phyloP scores from a whole-genome alignment of 1,140 invertebrate genomes.

The Drosophila micromelanica region DNA sequence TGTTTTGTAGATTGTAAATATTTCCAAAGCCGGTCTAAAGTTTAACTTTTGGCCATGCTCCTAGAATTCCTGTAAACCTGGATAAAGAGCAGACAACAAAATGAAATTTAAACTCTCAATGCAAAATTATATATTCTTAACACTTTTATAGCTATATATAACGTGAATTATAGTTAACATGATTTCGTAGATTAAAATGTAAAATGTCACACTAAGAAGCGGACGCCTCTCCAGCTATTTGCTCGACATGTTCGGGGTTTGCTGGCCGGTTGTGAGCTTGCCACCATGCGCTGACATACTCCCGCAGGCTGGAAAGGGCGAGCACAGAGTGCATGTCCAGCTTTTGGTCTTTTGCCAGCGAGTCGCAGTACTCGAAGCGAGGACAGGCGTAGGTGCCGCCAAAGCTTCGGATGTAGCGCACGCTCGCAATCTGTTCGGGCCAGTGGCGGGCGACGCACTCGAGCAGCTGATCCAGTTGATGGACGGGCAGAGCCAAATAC shows the following conservation, averaged over 20 bases:
- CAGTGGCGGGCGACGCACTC: slow-evolving; percentile 65
- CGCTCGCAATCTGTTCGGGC: slow-evolving; percentile 46
- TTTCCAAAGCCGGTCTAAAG: no score
- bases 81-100: no score
- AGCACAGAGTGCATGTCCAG: slow-evolving; percentile 51
- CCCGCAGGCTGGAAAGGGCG: slow-evolving; percentile 68
- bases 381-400: slow-evolving; percentile 60
- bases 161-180: neutral
- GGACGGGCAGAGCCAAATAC: slow-evolving; percentile 39
- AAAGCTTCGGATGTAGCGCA: slow-evolving; percentile 59
- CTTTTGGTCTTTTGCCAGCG: slow-evolving; percentile 51
- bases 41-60: no score
- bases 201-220: neutral
- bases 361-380: slow-evolving; percentile 57
- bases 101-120: neutral
- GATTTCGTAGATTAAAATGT: neutral
- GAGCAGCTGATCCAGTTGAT: slow-evolving; percentile 60
- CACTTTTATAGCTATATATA: neutral
- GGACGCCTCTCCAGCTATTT: neutral
- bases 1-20: no score
- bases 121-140: slow-evolving; percentile 7
- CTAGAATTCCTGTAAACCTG: no score
- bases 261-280: slow-evolving; percentile 14
- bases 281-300: slow-evolving; percentile 70
- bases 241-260: neutral